A percentile compares a stretch with the other conserved stretches of the same genome.
Evolutionary conservation across 1,140 invertebrate species (phyloP).

Genomic region (Phymastichus coffea): DNA sequence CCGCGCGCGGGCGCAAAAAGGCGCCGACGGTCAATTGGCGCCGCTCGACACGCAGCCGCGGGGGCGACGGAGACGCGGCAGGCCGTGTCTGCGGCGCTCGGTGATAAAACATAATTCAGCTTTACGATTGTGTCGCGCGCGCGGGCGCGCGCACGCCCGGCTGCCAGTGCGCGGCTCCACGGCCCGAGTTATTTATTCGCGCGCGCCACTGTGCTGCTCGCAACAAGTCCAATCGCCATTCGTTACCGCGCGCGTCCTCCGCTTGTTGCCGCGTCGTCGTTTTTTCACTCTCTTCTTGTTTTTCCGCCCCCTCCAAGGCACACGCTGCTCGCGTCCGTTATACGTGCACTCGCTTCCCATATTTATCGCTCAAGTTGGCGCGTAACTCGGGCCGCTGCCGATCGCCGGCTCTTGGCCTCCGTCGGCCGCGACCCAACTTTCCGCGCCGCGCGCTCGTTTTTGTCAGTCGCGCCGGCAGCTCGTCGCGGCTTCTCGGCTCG

Average conservation of each 20-base stretch:
- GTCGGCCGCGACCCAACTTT: no score
- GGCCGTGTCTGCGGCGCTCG: no score
- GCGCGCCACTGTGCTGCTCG: slow-evolving; percentile 14
- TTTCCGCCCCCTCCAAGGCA: no score
- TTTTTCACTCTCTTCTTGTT: background rate
- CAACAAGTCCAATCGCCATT: background rate
- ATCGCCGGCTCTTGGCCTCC: no score
- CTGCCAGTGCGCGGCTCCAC: background rate
- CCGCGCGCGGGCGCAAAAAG: slow-evolving; percentile 38
- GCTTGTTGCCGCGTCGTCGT: slow-evolving; percentile 7
- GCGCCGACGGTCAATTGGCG: slow-evolving; percentile 42
- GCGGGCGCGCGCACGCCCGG: slow-evolving; percentile 2
- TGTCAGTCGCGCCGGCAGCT: background rate
- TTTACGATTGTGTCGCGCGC: slow-evolving; percentile 33
- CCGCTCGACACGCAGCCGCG: no score
- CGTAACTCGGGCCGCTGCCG: no score
- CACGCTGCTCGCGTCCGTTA: no score
- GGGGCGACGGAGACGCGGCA: slow-evolving; percentile 6
- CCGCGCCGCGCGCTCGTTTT: no score
- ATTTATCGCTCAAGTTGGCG: slow-evolving; percentile 1
- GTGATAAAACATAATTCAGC: slow-evolving; percentile 37
- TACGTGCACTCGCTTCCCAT: background rate
- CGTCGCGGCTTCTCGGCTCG: no score
- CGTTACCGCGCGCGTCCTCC: background rate
- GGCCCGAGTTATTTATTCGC: slow-evolving; percentile 34